These are phyloP conservation scores for Pinna nobilis DNA, from an alignment of 1,140 invertebrate species.

Conservation along the genomic window DNA sequence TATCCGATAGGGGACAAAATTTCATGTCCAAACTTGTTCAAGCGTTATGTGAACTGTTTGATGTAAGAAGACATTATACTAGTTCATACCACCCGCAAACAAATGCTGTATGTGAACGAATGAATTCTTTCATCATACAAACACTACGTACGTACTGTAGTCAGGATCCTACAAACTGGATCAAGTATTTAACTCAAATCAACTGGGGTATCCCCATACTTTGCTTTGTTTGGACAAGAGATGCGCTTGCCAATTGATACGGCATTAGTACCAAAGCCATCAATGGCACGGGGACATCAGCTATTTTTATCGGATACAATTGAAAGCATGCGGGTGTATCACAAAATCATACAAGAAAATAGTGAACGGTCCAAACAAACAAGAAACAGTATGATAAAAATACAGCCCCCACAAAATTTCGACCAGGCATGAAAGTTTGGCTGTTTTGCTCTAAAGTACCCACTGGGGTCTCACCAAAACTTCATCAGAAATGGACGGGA, in stretches of 20 bases:
- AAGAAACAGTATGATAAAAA: constrained; percentile 14
- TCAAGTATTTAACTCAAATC: constrained; percentile 6
- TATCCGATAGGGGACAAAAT: constrained; percentile 47
- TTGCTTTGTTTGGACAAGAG: constrained; percentile 43
- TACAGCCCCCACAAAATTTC: neutral
- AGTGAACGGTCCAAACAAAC: constrained; percentile 9
- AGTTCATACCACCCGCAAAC: constrained; percentile 29
- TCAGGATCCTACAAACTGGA: constrained; percentile 19
- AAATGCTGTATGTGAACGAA: constrained; percentile 18
- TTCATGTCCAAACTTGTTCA: constrained; percentile 43
- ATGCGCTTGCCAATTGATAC: constrained; percentile 45
- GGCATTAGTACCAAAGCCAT: constrained; percentile 37
- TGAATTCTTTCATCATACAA: constrained; percentile 20
- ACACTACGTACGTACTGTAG: constrained; percentile 8
- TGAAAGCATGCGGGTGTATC: constrained; percentile 28
- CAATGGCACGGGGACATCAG: constrained; percentile 23
- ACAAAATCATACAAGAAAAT: constrained; percentile 37
- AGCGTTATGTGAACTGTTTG: constrained; percentile 42
- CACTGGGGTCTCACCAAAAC: constrained; percentile 14
- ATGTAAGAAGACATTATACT: constrained; percentile 31
- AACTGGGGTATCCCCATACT: constrained; percentile 38
- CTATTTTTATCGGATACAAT: constrained; percentile 11
- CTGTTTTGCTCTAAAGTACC: neutral
- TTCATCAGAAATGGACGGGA: constrained; percentile 22
- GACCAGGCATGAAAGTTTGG: neutral